A percentile compares a stretch with the other conserved stretches of the same genome.
Evolutionary conservation across 2,797 vertebrate species (phyloP).

Genomic region (Rallus crepitans): DNA sequence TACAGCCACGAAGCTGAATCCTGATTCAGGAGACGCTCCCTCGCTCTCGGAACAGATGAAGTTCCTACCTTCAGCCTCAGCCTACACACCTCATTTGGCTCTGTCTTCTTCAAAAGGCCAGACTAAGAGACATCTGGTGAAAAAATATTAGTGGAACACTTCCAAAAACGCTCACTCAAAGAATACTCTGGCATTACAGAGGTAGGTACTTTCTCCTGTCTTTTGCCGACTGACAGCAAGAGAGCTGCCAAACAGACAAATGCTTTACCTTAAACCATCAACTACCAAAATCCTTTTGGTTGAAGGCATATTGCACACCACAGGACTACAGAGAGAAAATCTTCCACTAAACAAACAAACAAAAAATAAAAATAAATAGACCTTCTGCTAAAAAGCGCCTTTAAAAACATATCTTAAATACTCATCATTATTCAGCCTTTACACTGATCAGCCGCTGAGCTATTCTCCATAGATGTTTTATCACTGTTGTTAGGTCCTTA

Average conservation of each 20-base stretch:
- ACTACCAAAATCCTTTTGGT: constrained; percentile 64
- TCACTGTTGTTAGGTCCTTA: constrained; percentile 17
- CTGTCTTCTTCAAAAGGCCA: constrained; percentile 43
- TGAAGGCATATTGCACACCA: constrained; percentile 76
- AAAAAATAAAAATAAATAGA: constrained; percentile 62
- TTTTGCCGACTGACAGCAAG: constrained; percentile 45
- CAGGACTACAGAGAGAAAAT: constrained; percentile 17
- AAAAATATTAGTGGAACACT: constrained; percentile 33
- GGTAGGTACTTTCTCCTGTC: constrained; percentile 54
- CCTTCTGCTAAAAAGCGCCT: constrained; percentile 71
- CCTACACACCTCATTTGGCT: constrained; percentile 32
- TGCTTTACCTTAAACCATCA: constrained; percentile 57
- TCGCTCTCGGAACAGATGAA: constrained; percentile 42
- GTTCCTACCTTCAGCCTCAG: constrained; percentile 58
- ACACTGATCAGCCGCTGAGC: constrained; percentile 21
- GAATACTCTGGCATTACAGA: constrained; percentile 60
- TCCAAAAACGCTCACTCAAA: neutral
- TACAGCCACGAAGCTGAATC: constrained; percentile 59
- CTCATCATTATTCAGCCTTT: constrained; percentile 64
- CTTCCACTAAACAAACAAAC: constrained; percentile 50
- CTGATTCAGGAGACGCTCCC: constrained; percentile 70
- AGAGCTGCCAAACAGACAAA: constrained; percentile 68
- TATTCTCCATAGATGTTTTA: constrained; percentile 34
- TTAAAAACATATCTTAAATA: constrained; percentile 72
- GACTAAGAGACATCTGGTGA: constrained; percentile 42